Conservation (phyloP, 2,888 invertebrate genomes). For the Napeogenes sylphis region DNA sequence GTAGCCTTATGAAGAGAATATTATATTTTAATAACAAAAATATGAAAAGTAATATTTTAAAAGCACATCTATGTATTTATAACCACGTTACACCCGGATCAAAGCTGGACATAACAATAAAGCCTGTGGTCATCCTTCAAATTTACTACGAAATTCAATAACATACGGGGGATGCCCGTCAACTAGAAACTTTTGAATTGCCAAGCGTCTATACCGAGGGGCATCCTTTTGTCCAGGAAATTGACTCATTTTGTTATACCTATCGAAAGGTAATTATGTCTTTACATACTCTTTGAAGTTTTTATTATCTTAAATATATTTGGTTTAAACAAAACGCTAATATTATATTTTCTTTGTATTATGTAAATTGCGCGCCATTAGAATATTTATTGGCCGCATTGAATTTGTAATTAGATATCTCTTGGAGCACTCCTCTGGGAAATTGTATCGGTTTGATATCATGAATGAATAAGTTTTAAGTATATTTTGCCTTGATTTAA, state of each 20-base stretch:
- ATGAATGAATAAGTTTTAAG: conserved; percentile 43
- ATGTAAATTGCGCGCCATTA: conserved; percentile 62
- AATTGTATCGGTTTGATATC: conserved; percentile 60
- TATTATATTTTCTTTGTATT: conserved; percentile 31
- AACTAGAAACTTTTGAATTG: conserved; percentile 71
- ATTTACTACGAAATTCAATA: conserved; percentile 66
- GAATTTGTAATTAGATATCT: conserved; percentile 72
- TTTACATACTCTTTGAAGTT: conserved; percentile 67
- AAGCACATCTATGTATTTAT: conserved; percentile 11
- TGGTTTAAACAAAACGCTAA: conserved; percentile 12
- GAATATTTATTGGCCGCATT: conserved; percentile 71
- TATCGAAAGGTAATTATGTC: conserved; percentile 68
- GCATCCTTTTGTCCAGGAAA: conserved; percentile 72
- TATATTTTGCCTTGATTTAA: background rate
- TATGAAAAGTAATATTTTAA: too few species aligned
- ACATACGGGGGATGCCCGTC: conserved; percentile 58
- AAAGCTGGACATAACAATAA: conserved; percentile 62
- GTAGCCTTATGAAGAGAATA: too few species aligned
- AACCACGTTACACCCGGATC: conserved; percentile 57
- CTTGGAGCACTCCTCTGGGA: conserved; percentile 57
- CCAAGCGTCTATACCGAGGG: conserved; percentile 58
- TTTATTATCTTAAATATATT: conserved; percentile 13
- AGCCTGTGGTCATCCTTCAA: conserved; percentile 66
- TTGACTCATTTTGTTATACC: conserved; percentile 71
- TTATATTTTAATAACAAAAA: too few species aligned